These are phyloP conservation scores for Tiphia femorata DNA, from an alignment of 2,888 invertebrate species.

Conservation along the genomic window DNA sequence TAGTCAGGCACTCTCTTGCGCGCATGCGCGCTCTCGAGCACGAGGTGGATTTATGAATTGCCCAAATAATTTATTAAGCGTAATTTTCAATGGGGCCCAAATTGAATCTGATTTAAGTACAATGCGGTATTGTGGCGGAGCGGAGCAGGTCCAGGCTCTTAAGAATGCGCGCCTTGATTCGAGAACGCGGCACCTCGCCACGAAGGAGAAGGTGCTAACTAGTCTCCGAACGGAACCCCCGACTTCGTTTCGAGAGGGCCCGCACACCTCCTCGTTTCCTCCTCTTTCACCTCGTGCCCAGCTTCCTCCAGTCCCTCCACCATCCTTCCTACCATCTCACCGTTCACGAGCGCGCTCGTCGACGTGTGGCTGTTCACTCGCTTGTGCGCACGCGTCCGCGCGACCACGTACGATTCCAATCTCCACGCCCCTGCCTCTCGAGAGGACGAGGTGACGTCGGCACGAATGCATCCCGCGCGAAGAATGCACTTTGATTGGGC, in stretches of 20 bases:
- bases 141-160: constrained; percentile 34
- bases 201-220: constrained; percentile 64
- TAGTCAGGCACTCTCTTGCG: neutral
- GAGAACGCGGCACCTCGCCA: constrained; percentile 50
- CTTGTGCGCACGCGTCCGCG: too few species aligned
- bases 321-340: constrained; percentile 2
- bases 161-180: constrained; percentile 64
- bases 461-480: constrained; percentile 43
- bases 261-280: constrained; percentile 12
- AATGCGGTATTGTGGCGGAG: constrained; percentile 62
- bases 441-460: constrained; percentile 55
- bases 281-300: constrained; percentile 3
- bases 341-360: neutral
- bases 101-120: constrained; percentile 70
- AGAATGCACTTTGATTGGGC: constrained; percentile 60
- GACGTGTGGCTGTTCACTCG: neutral
- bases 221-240: constrained; percentile 49
- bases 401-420: constrained; percentile 40
- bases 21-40: too few species aligned
- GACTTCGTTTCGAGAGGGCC: constrained; percentile 12
- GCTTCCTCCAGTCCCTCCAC: constrained; percentile 15
- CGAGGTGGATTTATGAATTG: constrained; percentile 67
- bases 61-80: constrained; percentile 69
- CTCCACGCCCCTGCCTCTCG: constrained; percentile 28
- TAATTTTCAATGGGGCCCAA: constrained; percentile 69